phyloP scores from a whole-genome alignment of 2,113 vertebrate genomes.

The Misgurnus anguillicaudatus region DNA sequence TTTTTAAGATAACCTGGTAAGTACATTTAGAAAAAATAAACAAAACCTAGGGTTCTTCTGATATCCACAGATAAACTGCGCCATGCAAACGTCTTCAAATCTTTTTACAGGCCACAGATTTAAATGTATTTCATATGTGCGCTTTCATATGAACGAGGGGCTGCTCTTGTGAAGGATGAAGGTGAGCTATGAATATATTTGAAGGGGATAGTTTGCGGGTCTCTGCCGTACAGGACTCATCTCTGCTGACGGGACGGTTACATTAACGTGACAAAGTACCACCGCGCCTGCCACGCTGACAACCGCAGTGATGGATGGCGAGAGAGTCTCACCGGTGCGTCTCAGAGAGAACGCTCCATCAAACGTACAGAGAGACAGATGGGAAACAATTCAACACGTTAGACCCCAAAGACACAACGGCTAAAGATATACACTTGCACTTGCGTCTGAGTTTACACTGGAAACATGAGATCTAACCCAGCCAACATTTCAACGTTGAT shows the following conservation, averaged over 20 bases:
- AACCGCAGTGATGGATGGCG: slow-evolving; percentile 37
- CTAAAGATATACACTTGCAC: neutral
- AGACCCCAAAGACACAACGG: neutral
- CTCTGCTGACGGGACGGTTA: slow-evolving; percentile 48
- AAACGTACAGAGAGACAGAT: slow-evolving; percentile 13
- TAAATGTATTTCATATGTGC: no score
- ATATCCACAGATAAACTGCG: no score
- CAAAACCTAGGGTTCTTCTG: no score
- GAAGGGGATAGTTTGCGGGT: slow-evolving; percentile 50
- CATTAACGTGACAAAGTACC: slow-evolving; percentile 61
- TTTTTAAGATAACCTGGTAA: no score
- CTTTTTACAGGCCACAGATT: no score
- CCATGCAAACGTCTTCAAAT: no score
- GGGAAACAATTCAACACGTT: slow-evolving; percentile 9
- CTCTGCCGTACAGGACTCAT: slow-evolving; percentile 56
- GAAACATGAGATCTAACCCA: neutral
- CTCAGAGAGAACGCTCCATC: slow-evolving; percentile 49
- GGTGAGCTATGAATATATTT: slow-evolving; percentile 26
- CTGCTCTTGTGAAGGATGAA: neutral
- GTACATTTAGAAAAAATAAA: no score
- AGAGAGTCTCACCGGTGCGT: slow-evolving; percentile 34
- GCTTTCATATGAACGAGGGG: no score
- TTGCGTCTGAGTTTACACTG: neutral
- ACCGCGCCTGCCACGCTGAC: slow-evolving; percentile 42
- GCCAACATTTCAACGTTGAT: no score